Base-by-base conservation (phyloP, 2,113 vertebrate species). In the Syrmaticus mikado region DNA sequence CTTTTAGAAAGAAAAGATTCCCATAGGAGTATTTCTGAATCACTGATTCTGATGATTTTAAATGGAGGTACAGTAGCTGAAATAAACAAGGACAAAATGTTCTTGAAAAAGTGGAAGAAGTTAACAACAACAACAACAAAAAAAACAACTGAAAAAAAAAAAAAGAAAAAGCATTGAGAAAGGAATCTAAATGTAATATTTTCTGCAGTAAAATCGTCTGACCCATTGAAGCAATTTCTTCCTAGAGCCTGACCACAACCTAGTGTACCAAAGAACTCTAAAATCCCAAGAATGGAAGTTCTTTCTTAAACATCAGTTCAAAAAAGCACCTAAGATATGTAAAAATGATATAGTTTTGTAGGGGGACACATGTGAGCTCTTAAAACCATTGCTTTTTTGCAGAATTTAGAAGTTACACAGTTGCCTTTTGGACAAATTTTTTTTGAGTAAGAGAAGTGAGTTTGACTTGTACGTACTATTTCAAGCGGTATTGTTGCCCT, bases 201-300 rank as follows among this genome's bases (percentile, higher is more conserved):
- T 66, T 27, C 58, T 89, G 61, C 89, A 88, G 10, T 70, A 67
- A 94, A 96, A 81, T 64, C 2, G 5, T 38, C 58, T 96, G 88
- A 96, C 61, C 76, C 68, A 25, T 4, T 85, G 77, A 58, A 90
- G 50, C 61, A 64, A 45, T 96, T 92, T 95, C 55, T 67, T 72
- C 52, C 41, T 84, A 41, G 57, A 89, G 57, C 75, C 52, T 91
- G 74, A 65, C 84, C 95, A 65, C 50, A 85, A 8, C 41, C 76
- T 50, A 9, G 77, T 4, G 7, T 60, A 25, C 21, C 36, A 68
- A 80, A 85, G 73, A 94, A 85, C 36, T 61, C 86, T 86, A 40
- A 95, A 88, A 55, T 61, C n/a, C 13, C 15, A 7, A 79, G 74
- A 95, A 89, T 88, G 43, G 71, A 86, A 80, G 77, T 68, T 65